Percentiles rank a stretch among this genome's conserved stretches.
phyloP scores from a whole-genome alignment of 2,113 vertebrate species.

The Choloepus hoffmanni region DNA sequence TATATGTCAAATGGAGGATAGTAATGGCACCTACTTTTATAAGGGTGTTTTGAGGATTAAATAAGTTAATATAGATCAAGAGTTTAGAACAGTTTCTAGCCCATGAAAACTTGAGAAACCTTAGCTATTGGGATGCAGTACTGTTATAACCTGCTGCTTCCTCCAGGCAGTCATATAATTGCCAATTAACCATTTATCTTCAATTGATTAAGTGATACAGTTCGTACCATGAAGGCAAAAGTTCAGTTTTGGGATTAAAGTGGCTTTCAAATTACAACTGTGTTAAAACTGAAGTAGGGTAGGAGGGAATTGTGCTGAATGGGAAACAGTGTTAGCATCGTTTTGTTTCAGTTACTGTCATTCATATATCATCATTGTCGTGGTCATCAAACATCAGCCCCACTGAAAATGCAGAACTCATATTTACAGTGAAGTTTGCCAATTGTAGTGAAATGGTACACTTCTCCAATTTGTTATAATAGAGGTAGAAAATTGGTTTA shows the following conservation, averaged over 20 bases:
- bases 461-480: background rate
- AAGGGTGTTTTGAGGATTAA: background rate
- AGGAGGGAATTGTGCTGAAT: background rate
- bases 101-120: background rate
- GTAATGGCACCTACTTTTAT: background rate
- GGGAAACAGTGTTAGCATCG: background rate
- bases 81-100: constrained; percentile 10
- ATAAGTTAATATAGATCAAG: background rate
- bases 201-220: constrained; percentile 25
- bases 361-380: background rate
- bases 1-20: background rate
- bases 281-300: background rate
- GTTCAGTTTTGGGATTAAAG: background rate
- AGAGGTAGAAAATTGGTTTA: background rate
- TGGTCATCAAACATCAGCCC: background rate
- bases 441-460: background rate
- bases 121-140: background rate
- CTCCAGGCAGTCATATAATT: background rate
- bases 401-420: background rate
- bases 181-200: constrained; percentile 12
- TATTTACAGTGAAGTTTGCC: background rate
- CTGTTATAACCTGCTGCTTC: constrained; percentile 26
- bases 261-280: constrained; percentile 14
- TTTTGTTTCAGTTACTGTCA: background rate
- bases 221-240: constrained; percentile 24